These are phyloP conservation scores for Camponotus fellah DNA, from an alignment of 2,888 invertebrate species.

Conservation along the genomic window DNA sequence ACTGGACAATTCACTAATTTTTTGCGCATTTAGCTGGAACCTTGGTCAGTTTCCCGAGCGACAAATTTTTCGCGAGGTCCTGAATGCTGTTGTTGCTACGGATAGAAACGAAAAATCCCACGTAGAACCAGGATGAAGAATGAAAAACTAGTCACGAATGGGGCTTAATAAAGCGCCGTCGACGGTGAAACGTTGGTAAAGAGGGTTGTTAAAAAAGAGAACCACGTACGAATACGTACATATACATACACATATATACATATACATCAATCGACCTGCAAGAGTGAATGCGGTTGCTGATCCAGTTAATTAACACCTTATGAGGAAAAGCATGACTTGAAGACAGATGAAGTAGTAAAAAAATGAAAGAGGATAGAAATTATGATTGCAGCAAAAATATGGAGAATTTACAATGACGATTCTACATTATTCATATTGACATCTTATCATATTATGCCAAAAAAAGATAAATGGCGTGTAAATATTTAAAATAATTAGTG, in stretches of 20 bases:
- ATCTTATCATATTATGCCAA: not conserved
- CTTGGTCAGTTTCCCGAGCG: not conserved
- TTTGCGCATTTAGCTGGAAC: slow-evolving; percentile 10
- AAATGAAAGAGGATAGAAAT: not conserved
- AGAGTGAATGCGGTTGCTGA: slow-evolving; percentile 11
- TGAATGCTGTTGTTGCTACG: not conserved
- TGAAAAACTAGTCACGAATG: slow-evolving; percentile 38
- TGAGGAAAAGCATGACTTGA: not conserved
- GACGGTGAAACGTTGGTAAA: slow-evolving; percentile 18
- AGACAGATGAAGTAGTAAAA: not conserved
- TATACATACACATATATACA: not conserved
- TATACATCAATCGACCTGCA: not conserved
- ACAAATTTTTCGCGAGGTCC: slow-evolving; percentile 14
- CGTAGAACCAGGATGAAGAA: not conserved
- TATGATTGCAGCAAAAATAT: not conserved
- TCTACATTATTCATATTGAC: not conserved
- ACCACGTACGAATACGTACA: not conserved
- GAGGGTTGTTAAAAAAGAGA: slow-evolving; percentile 19
- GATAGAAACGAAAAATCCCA: slow-evolving; percentile 34
- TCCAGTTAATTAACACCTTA: slow-evolving; percentile 38
- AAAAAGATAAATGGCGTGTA: not conserved
- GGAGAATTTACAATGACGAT: not conserved
- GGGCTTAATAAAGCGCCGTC: slow-evolving; percentile 28
- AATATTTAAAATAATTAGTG: slow-evolving; percentile 4
- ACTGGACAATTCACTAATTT: slow-evolving; percentile 17